Evolutionary conservation across 2,888 invertebrate species (phyloP).

Genomic region (Pinctada fucata): DNA sequence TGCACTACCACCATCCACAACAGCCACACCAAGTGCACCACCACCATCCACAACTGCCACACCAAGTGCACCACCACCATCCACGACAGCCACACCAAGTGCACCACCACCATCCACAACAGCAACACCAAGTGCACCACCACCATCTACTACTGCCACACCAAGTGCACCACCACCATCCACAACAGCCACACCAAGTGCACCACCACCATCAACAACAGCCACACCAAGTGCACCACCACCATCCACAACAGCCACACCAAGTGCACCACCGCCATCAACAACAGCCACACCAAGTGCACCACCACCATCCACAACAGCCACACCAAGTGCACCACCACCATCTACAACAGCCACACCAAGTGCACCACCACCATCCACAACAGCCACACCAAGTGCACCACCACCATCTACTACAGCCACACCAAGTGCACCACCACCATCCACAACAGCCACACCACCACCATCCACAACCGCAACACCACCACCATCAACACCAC

Average conservation of each 20-base stretch:
- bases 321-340: too few relatives aligned
- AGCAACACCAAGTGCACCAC: too few relatives aligned
- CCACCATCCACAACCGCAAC: neutral
- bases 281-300: slow-evolving; percentile 2
- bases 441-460: slow-evolving; percentile 1
- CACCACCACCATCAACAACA: neutral
- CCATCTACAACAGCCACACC: too few relatives aligned
- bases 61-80: neutral
- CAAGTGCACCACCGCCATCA: neutral
- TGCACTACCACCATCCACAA: neutral
- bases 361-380: too few relatives aligned
- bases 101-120: too few relatives aligned
- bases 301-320: too few relatives aligned
- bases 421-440: neutral
- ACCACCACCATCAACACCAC: neutral
- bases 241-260: too few relatives aligned
- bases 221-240: neutral
- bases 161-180: too few relatives aligned
- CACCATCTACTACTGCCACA: too few relatives aligned
- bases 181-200: neutral
- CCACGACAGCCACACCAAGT: neutral
- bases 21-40: slow-evolving; percentile 1
- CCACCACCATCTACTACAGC: neutral
- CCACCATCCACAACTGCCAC: neutral
- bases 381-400: too few relatives aligned